Evolutionary conservation across 2,113 vertebrate species (phyloP).

Genomic region (Craseonycteris thonglongyai): DNA sequence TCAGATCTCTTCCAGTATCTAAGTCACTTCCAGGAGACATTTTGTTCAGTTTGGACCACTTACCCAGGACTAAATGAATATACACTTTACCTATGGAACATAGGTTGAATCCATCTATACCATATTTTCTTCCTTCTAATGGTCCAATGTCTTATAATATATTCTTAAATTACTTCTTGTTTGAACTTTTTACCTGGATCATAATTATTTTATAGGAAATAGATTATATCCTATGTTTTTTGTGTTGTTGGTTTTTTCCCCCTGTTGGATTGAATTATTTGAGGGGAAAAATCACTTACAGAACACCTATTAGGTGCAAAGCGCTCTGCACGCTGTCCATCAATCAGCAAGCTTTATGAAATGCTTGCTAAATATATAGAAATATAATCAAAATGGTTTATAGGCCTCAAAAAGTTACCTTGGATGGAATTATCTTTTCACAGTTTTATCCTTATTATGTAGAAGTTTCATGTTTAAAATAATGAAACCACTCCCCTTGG

Average conservation of each 20-base stretch:
- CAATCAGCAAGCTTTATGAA: neutral
- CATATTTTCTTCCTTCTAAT: neutral
- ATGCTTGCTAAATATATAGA: neutral
- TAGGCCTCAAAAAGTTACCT: neutral
- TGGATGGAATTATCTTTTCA: constrained; percentile 17
- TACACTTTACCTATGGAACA: neutral
- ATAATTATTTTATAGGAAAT: neutral
- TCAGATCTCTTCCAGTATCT: constrained; percentile 98
- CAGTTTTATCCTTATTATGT: neutral
- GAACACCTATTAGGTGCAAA: neutral
- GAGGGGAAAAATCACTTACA: neutral
- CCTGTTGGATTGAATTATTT: neutral
- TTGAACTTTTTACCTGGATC: constrained; percentile 7
- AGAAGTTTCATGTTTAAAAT: constrained; percentile 27
- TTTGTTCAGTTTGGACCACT: neutral
- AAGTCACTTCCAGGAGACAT: constrained; percentile 92
- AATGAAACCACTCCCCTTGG: neutral
- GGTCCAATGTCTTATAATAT: neutral
- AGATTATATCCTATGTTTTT: neutral
- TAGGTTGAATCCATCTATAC: neutral
- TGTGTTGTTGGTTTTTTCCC: neutral
- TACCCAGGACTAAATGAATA: neutral
- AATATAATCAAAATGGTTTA: neutral
- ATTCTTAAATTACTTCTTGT: neutral
- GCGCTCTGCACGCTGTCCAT: neutral